Evolutionary conservation across 2,113 vertebrate species (phyloP).

Genomic region (Erythrocebus patas): DNA sequence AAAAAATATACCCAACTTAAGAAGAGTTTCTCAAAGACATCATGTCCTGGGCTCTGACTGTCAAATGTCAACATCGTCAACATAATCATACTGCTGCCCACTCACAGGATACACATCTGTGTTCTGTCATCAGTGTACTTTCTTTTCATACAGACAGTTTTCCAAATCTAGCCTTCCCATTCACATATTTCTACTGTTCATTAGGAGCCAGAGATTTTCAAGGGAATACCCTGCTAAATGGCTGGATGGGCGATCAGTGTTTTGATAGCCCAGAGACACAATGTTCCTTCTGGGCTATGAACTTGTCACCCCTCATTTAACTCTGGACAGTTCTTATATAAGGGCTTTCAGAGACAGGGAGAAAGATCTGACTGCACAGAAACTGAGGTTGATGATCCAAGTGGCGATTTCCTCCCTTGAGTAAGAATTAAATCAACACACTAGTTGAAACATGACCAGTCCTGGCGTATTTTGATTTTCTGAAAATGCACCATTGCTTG

Average conservation of each 20-base stretch:
- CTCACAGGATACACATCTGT: not conserved
- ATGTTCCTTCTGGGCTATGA: slow-evolving; percentile 45
- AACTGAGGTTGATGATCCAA: not conserved
- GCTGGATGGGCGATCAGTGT: not conserved
- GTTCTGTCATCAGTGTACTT: slow-evolving; percentile 26
- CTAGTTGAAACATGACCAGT: slow-evolving; percentile 7
- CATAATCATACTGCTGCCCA: slow-evolving; percentile 27
- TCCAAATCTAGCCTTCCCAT: slow-evolving; percentile 28
- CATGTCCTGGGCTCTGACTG: not conserved
- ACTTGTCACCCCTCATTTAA: slow-evolving; percentile 38
- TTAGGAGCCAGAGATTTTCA: slow-evolving; percentile 41
- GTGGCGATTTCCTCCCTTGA: slow-evolving; percentile 28
- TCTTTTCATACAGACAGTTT: slow-evolving; percentile 17
- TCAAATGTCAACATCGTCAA: slow-evolving; percentile 23
- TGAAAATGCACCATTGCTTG: not conserved
- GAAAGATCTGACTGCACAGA: not conserved
- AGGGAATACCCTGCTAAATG: slow-evolving; percentile 24
- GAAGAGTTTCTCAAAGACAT: slow-evolving; percentile 20
- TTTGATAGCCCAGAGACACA: slow-evolving; percentile 47
- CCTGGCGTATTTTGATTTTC: slow-evolving; percentile 28
- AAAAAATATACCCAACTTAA: not conserved
- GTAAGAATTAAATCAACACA: slow-evolving; percentile 44
- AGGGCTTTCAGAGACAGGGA: not conserved
- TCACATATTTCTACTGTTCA: slow-evolving; percentile 12
- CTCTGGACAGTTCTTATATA: slow-evolving; percentile 24